phyloP scores from a whole-genome alignment of 2,797 vertebrate species.

The Amniataba percoides region DNA sequence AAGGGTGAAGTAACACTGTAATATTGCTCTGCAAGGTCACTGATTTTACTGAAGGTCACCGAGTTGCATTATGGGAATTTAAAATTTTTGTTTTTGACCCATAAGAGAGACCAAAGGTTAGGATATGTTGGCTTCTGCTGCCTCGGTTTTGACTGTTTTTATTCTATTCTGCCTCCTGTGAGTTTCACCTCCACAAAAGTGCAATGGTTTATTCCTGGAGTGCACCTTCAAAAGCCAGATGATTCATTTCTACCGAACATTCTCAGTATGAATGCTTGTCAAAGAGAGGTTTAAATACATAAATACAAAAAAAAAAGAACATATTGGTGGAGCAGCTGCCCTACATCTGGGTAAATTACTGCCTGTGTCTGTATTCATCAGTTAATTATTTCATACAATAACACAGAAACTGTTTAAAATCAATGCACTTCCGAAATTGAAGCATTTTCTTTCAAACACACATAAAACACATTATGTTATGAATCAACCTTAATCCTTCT shows the following conservation, averaged over 20 bases:
- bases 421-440: neutral
- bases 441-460: constrained; percentile 15
- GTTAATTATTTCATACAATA: neutral
- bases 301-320: neutral
- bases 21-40: neutral
- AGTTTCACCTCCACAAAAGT: neutral
- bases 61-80: constrained; percentile 6
- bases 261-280: neutral
- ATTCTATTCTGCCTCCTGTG: neutral
- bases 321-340: neutral
- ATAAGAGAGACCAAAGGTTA: neutral
- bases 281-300: neutral
- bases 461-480: constrained; percentile 9
- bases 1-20: constrained; percentile 82
- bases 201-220: neutral
- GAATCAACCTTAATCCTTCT: constrained; percentile 8
- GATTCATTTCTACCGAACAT: neutral
- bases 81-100: neutral
- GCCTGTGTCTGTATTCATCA: neutral
- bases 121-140: neutral
- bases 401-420: neutral
- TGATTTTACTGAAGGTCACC: neutral
- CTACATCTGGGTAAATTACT: neutral
- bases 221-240: neutral
- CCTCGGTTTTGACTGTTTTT: neutral